Evolutionary conservation across 2,888 invertebrate genomes (phyloP), one percentile per base, ranked within the genome.

Genomic region (Drosophila eohydei): DNA sequence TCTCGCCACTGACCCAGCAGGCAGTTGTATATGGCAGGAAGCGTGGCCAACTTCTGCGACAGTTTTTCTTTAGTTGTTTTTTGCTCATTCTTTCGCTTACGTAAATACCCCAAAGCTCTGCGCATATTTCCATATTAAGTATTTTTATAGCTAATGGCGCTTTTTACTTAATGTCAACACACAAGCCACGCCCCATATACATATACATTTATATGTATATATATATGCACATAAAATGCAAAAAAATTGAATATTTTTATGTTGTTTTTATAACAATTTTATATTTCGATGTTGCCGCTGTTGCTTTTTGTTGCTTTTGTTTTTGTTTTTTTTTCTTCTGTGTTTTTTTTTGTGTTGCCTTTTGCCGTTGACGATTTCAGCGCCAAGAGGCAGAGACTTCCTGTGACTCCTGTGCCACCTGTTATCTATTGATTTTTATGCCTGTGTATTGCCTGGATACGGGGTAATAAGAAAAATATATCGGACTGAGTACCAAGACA

Each of bases 121-220:
- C 69, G 88, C 74, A 80, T 74, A 84, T 88, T 85, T 88, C 74
- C 83, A 85, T 89, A 86, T 89, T 89, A 88, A 89, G 90, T 89
- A 89, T 89, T 85, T 85, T 89, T 89, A 89, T 85, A 89, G 85
- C 85, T 85, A 85, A 85, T 89, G 90, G 90, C 74, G 71, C 86
- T 89, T 85, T 85, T 89, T 80, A 88, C 85, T 80, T 78, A 80
- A 89, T 83, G 78, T 82, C 78, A 88, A 85, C 74, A 82, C 69
- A 71, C 78, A 74, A 69, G 72, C 71, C 72, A 83, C 69, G 72
- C 65, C 83, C 57, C 51, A 30, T 43, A 68, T 57, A 40, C 55
- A 40, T 41, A 48, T 41, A 26, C 14, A 43, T n/a, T 52, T 40
- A 64, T 14, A 57, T n/a, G 21, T 54, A 32, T 34, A 26, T 30